Percentiles rank a stretch among this genome's conserved stretches.
These are phyloP conservation scores for Aphaenogaster ashmeadi DNA, from an alignment of 1,140 invertebrate genomes.

Conservation along the genomic window DNA sequence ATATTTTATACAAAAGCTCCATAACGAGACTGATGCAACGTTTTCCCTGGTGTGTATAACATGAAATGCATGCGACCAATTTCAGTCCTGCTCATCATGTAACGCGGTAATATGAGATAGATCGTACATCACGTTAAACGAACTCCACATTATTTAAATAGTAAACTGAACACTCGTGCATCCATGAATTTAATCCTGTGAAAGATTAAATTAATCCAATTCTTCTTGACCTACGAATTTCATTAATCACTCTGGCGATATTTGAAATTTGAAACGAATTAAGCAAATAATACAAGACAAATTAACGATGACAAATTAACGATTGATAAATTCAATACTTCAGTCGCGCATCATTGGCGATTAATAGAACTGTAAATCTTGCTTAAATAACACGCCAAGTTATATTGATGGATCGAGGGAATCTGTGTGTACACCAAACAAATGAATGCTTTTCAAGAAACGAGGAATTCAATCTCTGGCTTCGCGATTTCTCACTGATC, in stretches of 20 bases:
- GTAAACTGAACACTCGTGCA: conserved; percentile 23
- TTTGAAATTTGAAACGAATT: conserved; percentile 22
- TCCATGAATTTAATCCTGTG: conserved; percentile 1
- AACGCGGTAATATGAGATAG: conserved; percentile 23
- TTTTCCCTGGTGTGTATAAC: conserved; percentile 54
- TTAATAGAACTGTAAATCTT: background rate
- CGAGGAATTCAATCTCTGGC: conserved; percentile 31
- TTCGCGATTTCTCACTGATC: conserved; percentile 48
- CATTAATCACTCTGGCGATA: background rate
- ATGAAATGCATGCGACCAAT: conserved; percentile 30
- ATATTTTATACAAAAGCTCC: conserved; percentile 56
- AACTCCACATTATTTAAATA: conserved; percentile 8
- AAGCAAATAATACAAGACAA: conserved; percentile 12
- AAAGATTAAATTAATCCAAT: conserved; percentile 24
- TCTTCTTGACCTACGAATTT: conserved; percentile 35
- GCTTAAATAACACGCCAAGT: background rate
- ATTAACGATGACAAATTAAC: background rate
- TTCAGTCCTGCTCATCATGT: conserved; percentile 30
- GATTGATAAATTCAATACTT: background rate
- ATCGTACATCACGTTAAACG: conserved; percentile 35
- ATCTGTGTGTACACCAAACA: background rate
- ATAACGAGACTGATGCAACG: conserved; percentile 37
- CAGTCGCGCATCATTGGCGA: background rate
- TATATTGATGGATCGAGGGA: conserved; percentile 41
- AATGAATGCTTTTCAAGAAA: conserved; percentile 16